Conservation (phyloP, 2,888 invertebrate genomes). For the Taenaris catops region DNA sequence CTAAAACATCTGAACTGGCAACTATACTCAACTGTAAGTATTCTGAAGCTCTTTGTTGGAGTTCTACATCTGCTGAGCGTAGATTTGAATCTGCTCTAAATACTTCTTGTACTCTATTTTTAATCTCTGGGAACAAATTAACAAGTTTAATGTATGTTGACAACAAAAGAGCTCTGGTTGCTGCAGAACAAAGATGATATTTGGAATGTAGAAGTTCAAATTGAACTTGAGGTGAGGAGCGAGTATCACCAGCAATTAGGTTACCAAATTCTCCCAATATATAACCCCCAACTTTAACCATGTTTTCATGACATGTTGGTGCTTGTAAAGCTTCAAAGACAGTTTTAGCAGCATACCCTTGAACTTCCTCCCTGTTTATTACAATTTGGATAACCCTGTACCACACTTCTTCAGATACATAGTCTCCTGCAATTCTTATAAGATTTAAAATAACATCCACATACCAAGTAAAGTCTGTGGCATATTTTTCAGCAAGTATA, state of each 20-base stretch:
- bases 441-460: constrained; percentile 99
- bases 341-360: constrained; percentile 99
- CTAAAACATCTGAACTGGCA: constrained; percentile 97
- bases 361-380: constrained; percentile 99
- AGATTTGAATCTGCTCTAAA: constrained; percentile 97
- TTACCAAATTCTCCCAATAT: constrained; percentile 99
- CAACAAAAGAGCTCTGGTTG: constrained; percentile 96
- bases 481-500: constrained; percentile 99
- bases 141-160: constrained; percentile 99
- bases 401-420: constrained; percentile 99
- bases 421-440: constrained; percentile 99
- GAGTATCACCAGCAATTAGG: constrained; percentile 98
- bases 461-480: constrained; percentile 99
- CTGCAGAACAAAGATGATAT: constrained; percentile 98
- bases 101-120: constrained; percentile 96
- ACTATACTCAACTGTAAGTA: constrained; percentile 97
- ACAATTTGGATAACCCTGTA: constrained; percentile 99
- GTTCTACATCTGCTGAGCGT: constrained; percentile 97
- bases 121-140: constrained; percentile 99
- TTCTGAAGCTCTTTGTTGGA: constrained; percentile 98
- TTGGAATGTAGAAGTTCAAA: constrained; percentile 99
- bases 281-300: constrained; percentile 99
- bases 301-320: constrained; percentile 99
- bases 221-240: constrained; percentile 98
- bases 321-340: constrained; percentile 99